These are phyloP conservation scores for Eulithis prunata DNA, from an alignment of 2,888 invertebrate genomes.

Conservation along the genomic window DNA sequence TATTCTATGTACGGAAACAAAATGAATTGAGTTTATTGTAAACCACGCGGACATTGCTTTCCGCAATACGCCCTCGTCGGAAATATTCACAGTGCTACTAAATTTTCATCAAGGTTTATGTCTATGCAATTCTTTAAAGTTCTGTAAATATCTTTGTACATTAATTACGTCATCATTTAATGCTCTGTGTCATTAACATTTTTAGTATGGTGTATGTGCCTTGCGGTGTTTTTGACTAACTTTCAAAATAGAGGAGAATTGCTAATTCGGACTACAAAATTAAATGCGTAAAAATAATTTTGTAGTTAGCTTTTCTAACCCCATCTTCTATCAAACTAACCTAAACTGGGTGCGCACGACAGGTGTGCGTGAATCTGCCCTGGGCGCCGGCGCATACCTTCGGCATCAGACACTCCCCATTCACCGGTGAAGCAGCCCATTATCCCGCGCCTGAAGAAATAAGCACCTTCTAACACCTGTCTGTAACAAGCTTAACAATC, in stretches of 20 bases:
- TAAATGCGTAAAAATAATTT: neutral
- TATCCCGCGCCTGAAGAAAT: conserved; percentile 74
- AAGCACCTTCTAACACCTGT: conserved; percentile 58
- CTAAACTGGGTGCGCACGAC: conserved; percentile 54
- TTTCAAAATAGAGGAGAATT: neutral
- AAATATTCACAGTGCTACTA: conserved; percentile 25
- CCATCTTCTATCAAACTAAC: conserved; percentile 47
- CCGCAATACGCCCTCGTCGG: conserved; percentile 40
- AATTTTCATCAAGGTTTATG: conserved; percentile 31
- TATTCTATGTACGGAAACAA: neutral
- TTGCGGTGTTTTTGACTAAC: neutral
- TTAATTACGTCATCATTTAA: neutral
- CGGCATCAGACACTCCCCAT: conserved; percentile 90
- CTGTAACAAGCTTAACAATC: conserved; percentile 54
- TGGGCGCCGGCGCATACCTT: conserved; percentile 90
- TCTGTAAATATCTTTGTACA: neutral
- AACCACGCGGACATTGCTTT: conserved; percentile 39
- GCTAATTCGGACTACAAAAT: no score
- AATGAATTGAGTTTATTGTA: conserved; percentile 17
- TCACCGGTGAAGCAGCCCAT: conserved; percentile 82
- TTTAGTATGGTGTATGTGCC: no score
- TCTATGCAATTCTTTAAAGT: conserved; percentile 11
- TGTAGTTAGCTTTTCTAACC: conserved; percentile 9
- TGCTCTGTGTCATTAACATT: no score
- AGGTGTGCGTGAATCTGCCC: conserved; percentile 84